These are phyloP conservation scores for Lasioglossum vierecki DNA, from an alignment of 2,888 invertebrate genomes.

Conservation along the genomic window DNA sequence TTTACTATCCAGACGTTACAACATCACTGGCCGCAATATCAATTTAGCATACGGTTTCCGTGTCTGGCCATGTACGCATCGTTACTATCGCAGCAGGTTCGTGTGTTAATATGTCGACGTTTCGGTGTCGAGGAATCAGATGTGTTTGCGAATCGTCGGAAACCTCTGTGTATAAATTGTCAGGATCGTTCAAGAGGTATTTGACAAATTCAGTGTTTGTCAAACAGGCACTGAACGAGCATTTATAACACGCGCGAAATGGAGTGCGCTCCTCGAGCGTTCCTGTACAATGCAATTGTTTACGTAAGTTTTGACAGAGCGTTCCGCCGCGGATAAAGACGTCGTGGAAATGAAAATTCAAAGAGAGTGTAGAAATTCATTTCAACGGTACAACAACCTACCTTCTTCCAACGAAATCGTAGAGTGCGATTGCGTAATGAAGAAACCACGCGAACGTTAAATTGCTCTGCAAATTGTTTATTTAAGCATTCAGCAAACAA, in stretches of 20 bases:
- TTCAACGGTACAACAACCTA: neutral
- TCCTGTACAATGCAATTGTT: neutral
- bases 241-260: neutral
- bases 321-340: neutral
- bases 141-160: neutral
- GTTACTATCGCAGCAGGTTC: slow-evolving; percentile 21
- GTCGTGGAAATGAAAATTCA: neutral
- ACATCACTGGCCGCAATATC: slow-evolving; percentile 45
- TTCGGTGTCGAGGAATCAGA: slow-evolving; percentile 1
- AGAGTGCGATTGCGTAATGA: too few relatives aligned
- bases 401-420: neutral
- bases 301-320: neutral
- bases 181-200: neutral
- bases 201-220: neutral
- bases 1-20: slow-evolving; percentile 39
- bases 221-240: neutral
- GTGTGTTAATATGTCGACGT: slow-evolving; percentile 25
- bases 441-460: neutral
- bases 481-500: neutral
- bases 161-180: neutral
- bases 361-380: neutral
- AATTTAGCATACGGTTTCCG: slow-evolving; percentile 29
- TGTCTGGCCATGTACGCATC: slow-evolving; percentile 26
- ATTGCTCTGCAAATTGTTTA: neutral
- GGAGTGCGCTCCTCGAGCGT: neutral